Percentiles rank a stretch among this genome's conserved stretches.
These are phyloP conservation scores for Lamellibrachia columna DNA, from an alignment of 2,888 invertebrate genomes.

Conservation along the genomic window DNA sequence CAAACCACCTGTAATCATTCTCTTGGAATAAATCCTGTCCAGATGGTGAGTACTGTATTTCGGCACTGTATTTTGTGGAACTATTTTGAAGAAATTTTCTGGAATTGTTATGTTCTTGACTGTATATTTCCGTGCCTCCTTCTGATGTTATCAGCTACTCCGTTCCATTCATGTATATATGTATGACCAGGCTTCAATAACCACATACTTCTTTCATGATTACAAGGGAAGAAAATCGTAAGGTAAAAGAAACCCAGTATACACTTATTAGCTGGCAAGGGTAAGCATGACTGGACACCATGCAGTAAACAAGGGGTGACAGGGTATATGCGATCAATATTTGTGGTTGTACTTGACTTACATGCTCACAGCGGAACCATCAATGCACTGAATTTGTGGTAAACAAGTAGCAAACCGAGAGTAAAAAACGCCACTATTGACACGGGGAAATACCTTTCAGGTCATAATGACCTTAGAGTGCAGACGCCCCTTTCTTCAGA, in stretches of 20 bases:
- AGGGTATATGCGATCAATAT: neutral
- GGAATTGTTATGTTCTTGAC: neutral
- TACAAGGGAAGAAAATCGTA: neutral
- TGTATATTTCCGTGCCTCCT: neutral
- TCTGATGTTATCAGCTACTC: neutral
- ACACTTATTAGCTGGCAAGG: neutral
- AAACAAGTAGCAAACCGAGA: neutral
- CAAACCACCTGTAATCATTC: neutral
- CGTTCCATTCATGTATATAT: neutral
- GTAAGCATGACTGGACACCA: neutral
- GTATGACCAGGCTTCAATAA: neutral
- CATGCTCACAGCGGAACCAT: neutral
- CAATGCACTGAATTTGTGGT: neutral
- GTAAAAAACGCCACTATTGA: neutral
- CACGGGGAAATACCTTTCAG: too few species aligned
- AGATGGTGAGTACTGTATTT: neutral
- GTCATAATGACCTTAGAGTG: too few species aligned
- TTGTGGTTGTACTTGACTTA: neutral
- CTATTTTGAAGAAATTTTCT: neutral
- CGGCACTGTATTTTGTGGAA: neutral
- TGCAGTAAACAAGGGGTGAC: neutral
- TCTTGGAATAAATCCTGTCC: neutral
- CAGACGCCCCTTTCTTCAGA: too few species aligned
- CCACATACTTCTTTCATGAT: neutral
- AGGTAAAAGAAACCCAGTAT: neutral